Base-by-base conservation (phyloP, 1,140 invertebrate genomes). In the Hestina assimilis region DNA sequence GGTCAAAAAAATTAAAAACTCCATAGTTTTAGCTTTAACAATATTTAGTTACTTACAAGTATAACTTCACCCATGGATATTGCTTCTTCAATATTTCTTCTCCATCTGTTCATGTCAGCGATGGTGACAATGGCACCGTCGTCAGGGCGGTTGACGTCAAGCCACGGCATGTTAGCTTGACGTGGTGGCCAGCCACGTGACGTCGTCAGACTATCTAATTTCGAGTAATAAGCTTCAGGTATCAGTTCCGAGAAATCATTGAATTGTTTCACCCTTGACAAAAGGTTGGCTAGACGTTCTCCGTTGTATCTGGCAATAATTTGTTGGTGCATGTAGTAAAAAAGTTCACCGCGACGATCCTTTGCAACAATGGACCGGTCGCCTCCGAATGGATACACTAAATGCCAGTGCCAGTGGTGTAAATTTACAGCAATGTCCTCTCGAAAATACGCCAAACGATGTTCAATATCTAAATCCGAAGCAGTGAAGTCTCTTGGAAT, bases 331-430 rank as follows among this genome's bases (percentile, higher is more conserved):
- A 93, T 93, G 71, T 93, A 94, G 69, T 92, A 94, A 75, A 94
- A 94, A 0, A 94, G 87, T 79, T 94, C 93, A 5, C 93, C 93
- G 21, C 93, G 90, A 24, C 93, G 89, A 72, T 94, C 91, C 68
- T 93, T 93, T 21, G 87, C 80, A 2, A 92, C 90, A 11, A 92
- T 89, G 1, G 87, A 71, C 5, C 89, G 82, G 40, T 70, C 75
- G 3, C 83, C 73, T 0, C 73, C 74, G 51, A 89, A 89, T 0
- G 93, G 93, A 65, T 93, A 94, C 0, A 93, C 91, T 41, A 93
- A 74, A 83, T 94, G 93, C 93, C 93, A 94, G 71, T 94, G 93
- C 92, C 93, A 94, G 63, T 94, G 93, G 69, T 94, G 93, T 19
- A 92, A 89, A 66, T 93, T 93, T n/a, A 93, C 81, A 5, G 92